Conservation (phyloP, 1,140 invertebrate genomes). For the Drosophila busckii region DNA sequence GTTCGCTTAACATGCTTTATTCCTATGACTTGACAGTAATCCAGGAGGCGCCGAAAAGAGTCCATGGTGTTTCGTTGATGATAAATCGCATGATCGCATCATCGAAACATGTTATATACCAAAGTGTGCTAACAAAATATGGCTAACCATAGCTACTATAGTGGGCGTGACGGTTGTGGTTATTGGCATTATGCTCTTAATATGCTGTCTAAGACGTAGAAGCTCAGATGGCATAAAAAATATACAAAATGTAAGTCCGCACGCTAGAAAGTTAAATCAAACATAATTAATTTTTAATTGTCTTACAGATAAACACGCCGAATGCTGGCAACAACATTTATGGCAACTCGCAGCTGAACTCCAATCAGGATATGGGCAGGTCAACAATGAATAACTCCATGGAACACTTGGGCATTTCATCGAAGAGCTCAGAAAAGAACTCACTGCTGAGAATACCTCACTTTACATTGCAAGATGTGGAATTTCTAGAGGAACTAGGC, state of each 20-base stretch:
- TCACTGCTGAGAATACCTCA: conserved; percentile 83
- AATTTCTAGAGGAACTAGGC: conserved; percentile 95
- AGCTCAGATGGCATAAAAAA: conserved; percentile 81
- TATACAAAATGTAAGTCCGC: conserved; percentile 81
- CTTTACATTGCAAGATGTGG: conserved; percentile 88
- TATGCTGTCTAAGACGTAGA: conserved; percentile 81
- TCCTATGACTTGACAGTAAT: conserved; percentile 84
- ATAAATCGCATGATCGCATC: conserved; percentile 81
- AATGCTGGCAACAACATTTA: conserved; percentile 90
- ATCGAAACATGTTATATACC: conserved; percentile 90
- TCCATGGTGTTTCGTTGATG: conserved; percentile 95
- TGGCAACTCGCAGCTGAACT: conserved; percentile 83
- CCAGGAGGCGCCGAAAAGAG: conserved; percentile 87
- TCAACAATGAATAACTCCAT: conserved; percentile 28
- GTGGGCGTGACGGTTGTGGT: conserved; percentile 62
- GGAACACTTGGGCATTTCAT: conserved; percentile 45
- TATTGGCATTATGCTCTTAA: conserved; percentile 77
- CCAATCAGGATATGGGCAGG: conserved; percentile 87
- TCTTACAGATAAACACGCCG: conserved; percentile 82
- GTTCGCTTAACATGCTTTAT: background rate
- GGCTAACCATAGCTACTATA: conserved; percentile 81
- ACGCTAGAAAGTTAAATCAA: background rate
- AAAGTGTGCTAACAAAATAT: conserved; percentile 86
- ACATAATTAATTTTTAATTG: conserved; percentile 4
- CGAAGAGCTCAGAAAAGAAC: conserved; percentile 78